A percentile compares a stretch with the other conserved stretches of the same genome.
phyloP scores from a whole-genome alignment of 2,888 invertebrate genomes.

The Hyppa rectilinea region DNA sequence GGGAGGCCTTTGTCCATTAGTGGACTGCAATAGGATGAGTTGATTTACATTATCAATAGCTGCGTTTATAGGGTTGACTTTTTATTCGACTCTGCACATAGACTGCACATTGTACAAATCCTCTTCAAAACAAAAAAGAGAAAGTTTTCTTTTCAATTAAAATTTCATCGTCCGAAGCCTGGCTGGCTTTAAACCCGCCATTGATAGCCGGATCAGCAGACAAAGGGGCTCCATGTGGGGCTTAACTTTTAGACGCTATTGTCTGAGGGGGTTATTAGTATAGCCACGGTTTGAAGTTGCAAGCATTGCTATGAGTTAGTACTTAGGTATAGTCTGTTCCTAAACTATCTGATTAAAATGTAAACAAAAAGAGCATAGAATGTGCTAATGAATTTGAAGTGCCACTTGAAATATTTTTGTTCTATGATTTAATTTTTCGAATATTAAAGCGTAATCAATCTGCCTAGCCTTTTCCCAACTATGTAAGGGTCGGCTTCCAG shows the following conservation, averaged over 20 bases:
- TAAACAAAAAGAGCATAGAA: background rate
- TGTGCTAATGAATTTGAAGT: background rate
- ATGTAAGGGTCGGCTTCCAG: no score
- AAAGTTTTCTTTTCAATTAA: conserved; percentile 60
- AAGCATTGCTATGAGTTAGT: background rate
- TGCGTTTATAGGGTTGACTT: background rate
- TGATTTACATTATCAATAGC: background rate
- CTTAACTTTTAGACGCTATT: conserved; percentile 37
- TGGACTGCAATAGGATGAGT: no score
- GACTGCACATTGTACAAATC: conserved; percentile 16
- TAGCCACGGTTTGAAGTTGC: background rate
- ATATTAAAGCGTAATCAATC: no score
- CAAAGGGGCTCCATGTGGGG: conserved; percentile 39
- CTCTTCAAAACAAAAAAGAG: conserved; percentile 22
- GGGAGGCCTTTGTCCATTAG: no score
- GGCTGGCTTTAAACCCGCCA: conserved; percentile 20
- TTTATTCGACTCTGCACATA: background rate
- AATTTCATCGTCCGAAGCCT: conserved; percentile 43
- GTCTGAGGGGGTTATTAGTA: conserved; percentile 31
- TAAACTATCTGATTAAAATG: background rate
- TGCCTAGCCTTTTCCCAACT: no score
- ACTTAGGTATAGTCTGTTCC: background rate
- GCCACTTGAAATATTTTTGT: background rate
- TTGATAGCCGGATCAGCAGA: conserved; percentile 48
- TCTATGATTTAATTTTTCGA: background rate